Percentiles rank a stretch among this genome's conserved stretches.
Conservation (phyloP, 2,797 vertebrate species). For the Gobio occitaniae region DNA sequence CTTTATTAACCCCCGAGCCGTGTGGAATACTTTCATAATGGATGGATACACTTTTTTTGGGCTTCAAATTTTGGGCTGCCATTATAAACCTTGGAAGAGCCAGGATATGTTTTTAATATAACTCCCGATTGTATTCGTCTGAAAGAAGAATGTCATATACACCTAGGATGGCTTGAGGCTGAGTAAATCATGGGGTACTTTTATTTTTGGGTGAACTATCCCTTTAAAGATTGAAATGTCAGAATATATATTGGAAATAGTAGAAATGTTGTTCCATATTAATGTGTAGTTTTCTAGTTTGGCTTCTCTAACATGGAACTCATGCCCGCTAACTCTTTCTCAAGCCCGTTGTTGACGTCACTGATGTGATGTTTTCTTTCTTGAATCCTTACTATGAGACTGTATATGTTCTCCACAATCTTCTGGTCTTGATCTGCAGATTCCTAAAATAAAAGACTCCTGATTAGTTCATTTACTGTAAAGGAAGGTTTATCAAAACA, state of each 20-base stretch:
- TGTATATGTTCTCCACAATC: conserved; percentile 54
- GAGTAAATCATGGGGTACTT: too few species aligned
- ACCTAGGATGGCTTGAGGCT: too few species aligned
- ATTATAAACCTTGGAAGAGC: too few species aligned
- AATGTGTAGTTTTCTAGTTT: background rate
- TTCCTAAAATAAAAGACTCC: conserved; percentile 51
- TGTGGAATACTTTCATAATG: too few species aligned
- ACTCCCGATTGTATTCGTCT: too few species aligned
- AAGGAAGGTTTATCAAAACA: background rate
- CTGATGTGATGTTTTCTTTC: conserved; percentile 63
- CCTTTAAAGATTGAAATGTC: background rate
- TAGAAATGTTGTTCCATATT: background rate
- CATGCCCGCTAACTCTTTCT: conserved; percentile 62
- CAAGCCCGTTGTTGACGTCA: conserved; percentile 63
- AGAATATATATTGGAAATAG: background rate
- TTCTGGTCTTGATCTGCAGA: conserved; percentile 64
- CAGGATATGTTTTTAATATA: too few species aligned
- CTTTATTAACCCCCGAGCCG: too few species aligned
- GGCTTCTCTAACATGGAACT: conserved; percentile 47
- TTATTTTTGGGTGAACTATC: too few species aligned
- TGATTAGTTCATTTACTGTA: background rate
- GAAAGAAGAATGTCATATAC: too few species aligned
- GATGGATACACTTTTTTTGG: too few species aligned
- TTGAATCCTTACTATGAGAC: conserved; percentile 59
- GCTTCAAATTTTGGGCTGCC: too few species aligned